A percentile compares a stretch with the other conserved stretches of the same genome.
Evolutionary conservation across 1,140 invertebrate genomes (phyloP).

Genomic region (Drosophila triauraria): DNA sequence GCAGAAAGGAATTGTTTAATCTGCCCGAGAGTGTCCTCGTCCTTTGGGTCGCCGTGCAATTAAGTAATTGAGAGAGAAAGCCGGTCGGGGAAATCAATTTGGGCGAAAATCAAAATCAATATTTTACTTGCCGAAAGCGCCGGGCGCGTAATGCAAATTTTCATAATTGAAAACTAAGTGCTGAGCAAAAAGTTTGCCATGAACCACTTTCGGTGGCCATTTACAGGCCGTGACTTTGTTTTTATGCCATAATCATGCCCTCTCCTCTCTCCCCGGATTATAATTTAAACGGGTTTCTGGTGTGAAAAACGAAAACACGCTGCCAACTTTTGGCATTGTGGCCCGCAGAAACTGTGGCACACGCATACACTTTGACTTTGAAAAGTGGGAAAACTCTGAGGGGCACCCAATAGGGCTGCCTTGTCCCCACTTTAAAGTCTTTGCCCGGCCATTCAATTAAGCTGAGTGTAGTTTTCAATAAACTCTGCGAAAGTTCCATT

Average conservation of each 20-base stretch:
- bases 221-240: slow-evolving; percentile 29
- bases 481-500: slow-evolving; percentile 63
- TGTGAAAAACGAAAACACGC: slow-evolving; percentile 78
- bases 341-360: slow-evolving; percentile 55
- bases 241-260: slow-evolving; percentile 35
- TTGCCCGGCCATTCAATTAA: slow-evolving; percentile 73
- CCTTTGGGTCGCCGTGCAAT: slow-evolving; percentile 48
- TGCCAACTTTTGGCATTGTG: slow-evolving; percentile 65
- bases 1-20: slow-evolving; percentile 75
- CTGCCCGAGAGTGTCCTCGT: slow-evolving; percentile 48
- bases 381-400: slow-evolving; percentile 19
- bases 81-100: slow-evolving; percentile 34
- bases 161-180: slow-evolving; percentile 82
- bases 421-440: slow-evolving; percentile 50
- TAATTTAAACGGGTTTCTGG: slow-evolving; percentile 65
- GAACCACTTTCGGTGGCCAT: slow-evolving; percentile 60
- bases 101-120: slow-evolving; percentile 72
- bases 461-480: slow-evolving; percentile 81
- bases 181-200: slow-evolving; percentile 65
- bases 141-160: slow-evolving; percentile 69
- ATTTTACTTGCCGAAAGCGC: slow-evolving; percentile 67
- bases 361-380: slow-evolving; percentile 67
- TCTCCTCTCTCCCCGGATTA: slow-evolving; percentile 24
- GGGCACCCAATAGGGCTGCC: not conserved
- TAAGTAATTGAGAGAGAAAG: slow-evolving; percentile 72